Evolutionary conservation across 1,140 invertebrate species (phyloP).

Genomic region (Agrilus planipennis): DNA sequence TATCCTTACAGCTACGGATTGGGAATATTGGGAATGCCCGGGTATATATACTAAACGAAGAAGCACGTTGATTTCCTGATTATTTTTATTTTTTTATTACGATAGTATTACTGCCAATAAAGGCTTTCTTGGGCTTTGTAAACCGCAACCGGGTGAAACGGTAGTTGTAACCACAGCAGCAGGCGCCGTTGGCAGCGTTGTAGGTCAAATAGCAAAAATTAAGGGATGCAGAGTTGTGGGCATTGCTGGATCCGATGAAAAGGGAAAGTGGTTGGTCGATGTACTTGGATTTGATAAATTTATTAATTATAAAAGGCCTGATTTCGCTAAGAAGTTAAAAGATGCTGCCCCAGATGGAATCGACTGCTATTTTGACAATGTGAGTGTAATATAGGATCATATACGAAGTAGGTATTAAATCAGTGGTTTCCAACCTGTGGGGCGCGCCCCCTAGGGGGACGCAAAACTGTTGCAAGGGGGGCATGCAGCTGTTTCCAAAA

Average conservation of each 20-base stretch:
- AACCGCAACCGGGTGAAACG: constrained; percentile 51
- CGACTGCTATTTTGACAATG: constrained; percentile 65
- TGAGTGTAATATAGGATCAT: constrained; percentile 28
- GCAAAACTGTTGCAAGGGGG: too few species aligned
- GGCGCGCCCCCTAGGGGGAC: too few species aligned
- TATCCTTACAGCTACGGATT: constrained; percentile 36
- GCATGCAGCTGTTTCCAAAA: too few species aligned
- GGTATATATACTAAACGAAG: too few species aligned
- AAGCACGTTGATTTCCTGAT: too few species aligned
- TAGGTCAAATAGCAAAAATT: constrained; percentile 61
- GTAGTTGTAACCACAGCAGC: constrained; percentile 54
- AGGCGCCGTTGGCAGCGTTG: constrained; percentile 56
- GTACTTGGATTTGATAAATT: constrained; percentile 51
- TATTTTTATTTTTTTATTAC: too few species aligned
- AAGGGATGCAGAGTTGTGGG: constrained; percentile 55
- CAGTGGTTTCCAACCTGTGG: too few species aligned
- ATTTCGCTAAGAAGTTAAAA: constrained; percentile 40
- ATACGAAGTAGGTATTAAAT: too few species aligned
- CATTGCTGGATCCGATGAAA: constrained; percentile 53
- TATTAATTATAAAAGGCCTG: constrained; percentile 55
- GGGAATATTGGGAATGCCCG: constrained; percentile 43
- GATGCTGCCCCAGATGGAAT: constrained; percentile 50
- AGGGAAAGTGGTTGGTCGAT: constrained; percentile 51
- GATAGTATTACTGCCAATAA: constrained; percentile 60
- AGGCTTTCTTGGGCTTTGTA: constrained; percentile 50